Evolutionary conservation across 92 coral and sea anemone genomes (phyloP).

Genomic region (Porites rus): DNA sequence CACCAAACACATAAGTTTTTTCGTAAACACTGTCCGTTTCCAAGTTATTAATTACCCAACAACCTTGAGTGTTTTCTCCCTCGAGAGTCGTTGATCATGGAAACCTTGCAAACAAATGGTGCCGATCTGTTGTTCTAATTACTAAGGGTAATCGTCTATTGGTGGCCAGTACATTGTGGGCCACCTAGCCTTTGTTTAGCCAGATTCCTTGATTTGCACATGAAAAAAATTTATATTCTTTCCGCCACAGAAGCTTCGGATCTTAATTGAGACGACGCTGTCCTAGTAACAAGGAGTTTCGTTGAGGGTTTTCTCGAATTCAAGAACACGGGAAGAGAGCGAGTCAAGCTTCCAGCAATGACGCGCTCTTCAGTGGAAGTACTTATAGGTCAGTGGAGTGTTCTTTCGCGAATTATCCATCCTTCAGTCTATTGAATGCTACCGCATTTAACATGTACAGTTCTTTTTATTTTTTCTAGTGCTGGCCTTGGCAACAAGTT

Average conservation of each 20-base stretch:
- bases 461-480: not conserved
- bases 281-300: slow-evolving; percentile 2
- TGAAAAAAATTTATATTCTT: slow-evolving; percentile 18
- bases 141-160: not conserved
- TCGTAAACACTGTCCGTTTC: not conserved
- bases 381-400: not conserved
- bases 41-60: slow-evolving; percentile 12
- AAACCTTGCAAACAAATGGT: slow-evolving; percentile 1
- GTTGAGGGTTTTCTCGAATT: not conserved
- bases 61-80: slow-evolving; percentile 27
- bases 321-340: not conserved
- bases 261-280: not conserved
- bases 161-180: slow-evolving; percentile 25
- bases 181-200: not conserved
- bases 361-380: not conserved
- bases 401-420: not conserved
- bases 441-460: not conserved
- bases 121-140: not conserved
- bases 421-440: not conserved
- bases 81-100: slow-evolving; percentile 22
- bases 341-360: not conserved
- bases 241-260: not conserved
- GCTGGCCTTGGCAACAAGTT: slow-evolving; percentile 19
- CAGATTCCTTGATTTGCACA: slow-evolving; percentile 11
- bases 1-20: not conserved